A percentile compares a stretch with the other conserved stretches of the same genome.
Evolutionary conservation across 2,113 vertebrate species (phyloP).

Genomic region (Puntigrus tetrazona): DNA sequence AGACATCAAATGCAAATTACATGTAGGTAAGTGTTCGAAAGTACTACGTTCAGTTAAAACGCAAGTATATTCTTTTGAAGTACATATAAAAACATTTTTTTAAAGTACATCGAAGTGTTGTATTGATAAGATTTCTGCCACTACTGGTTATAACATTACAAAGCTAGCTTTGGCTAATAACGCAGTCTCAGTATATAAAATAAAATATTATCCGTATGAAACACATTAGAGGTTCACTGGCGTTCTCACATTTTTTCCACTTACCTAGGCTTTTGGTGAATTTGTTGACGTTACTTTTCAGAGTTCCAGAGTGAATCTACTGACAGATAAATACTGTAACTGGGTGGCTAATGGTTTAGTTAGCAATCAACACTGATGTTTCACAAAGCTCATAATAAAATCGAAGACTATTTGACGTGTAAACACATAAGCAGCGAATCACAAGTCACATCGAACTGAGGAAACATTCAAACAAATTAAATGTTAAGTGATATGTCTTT

Average conservation of each 20-base stretch:
- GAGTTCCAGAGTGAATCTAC: neutral
- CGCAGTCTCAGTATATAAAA: neutral
- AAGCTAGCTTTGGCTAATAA: slow-evolving; percentile 1
- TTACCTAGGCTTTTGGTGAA: neutral
- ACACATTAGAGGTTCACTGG: neutral
- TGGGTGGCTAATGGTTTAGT: slow-evolving; percentile 19
- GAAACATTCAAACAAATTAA: neutral
- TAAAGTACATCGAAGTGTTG: neutral
- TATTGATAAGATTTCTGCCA: neutral
- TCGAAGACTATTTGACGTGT: neutral
- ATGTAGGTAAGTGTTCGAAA: neutral
- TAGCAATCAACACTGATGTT: slow-evolving; percentile 1
- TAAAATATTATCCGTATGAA: neutral
- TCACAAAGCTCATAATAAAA: neutral
- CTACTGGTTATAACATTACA: neutral
- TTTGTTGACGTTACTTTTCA: neutral
- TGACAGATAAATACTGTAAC: neutral
- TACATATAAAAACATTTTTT: neutral
- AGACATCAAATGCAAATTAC: neutral
- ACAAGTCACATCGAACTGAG: neutral
- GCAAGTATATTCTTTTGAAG: neutral
- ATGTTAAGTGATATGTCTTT: neutral
- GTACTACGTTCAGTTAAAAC: neutral
- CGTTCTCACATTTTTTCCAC: neutral
- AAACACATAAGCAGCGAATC: neutral